A percentile compares a stretch with the other conserved stretches of the same genome.
These are phyloP conservation scores for Elaeidobius kamerunicus DNA, from an alignment of 2,888 invertebrate species.

Conservation along the genomic window DNA sequence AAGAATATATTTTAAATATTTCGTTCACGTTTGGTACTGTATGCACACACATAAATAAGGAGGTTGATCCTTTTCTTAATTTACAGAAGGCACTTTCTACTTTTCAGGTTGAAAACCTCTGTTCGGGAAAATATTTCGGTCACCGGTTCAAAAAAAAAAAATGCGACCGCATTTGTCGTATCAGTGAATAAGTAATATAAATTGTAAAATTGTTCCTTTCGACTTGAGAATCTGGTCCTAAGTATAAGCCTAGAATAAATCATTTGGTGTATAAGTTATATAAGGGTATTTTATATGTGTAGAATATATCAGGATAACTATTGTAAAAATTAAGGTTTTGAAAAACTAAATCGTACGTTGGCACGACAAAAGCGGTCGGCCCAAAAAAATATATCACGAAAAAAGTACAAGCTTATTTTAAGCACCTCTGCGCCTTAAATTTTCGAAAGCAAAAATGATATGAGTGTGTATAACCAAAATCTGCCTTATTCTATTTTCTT, in stretches of 20 bases:
- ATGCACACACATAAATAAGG: slow-evolving; percentile 50
- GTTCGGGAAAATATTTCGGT: slow-evolving; percentile 55
- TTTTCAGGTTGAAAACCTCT: slow-evolving; percentile 47
- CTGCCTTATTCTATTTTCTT: slow-evolving; percentile 68
- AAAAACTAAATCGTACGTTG: slow-evolving; percentile 1
- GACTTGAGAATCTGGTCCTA: slow-evolving; percentile 23
- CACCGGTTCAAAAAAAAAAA: slow-evolving; percentile 53
- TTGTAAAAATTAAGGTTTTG: slow-evolving; percentile 24
- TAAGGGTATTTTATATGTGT: slow-evolving; percentile 26
- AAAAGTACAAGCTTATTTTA: slow-evolving; percentile 71
- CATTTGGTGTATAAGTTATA: slow-evolving; percentile 18
- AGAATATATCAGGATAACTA: slow-evolving; percentile 23
- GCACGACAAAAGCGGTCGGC: slow-evolving; percentile 16
- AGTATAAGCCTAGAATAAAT: slow-evolving; percentile 24
- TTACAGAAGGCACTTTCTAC: slow-evolving; percentile 48
- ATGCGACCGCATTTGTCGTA: slow-evolving; percentile 15
- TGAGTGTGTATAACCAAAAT: slow-evolving; percentile 62
- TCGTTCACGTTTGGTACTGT: slow-evolving; percentile 49
- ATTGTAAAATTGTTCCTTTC: slow-evolving; percentile 21
- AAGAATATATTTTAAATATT: slow-evolving; percentile 18
- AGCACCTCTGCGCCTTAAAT: slow-evolving; percentile 73
- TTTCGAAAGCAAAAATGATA: slow-evolving; percentile 54
- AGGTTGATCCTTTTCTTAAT: slow-evolving; percentile 44
- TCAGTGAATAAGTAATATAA: slow-evolving; percentile 5
- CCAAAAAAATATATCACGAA: slow-evolving; percentile 55